phyloP scores from a whole-genome alignment of 2,797 vertebrate species.

The Amblyraja radiata region DNA sequence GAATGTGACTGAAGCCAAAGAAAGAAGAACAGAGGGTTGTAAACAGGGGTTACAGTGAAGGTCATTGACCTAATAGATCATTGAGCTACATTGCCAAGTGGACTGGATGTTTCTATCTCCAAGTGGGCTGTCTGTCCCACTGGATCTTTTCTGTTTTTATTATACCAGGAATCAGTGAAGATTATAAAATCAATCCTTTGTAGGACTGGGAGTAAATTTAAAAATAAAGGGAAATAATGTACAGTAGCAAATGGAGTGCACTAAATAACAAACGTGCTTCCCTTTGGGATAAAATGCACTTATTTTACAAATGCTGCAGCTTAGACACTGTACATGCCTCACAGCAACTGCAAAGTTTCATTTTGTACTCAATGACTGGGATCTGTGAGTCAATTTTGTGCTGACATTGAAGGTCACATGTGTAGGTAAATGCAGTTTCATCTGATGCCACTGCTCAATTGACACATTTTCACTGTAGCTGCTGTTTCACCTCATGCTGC shows the following conservation, averaged over 20 bases:
- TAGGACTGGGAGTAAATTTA: neutral
- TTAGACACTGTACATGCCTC: neutral
- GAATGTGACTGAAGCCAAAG: neutral
- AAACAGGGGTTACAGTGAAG: too few relatives aligned
- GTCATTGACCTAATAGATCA: too few relatives aligned
- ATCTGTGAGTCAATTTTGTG: neutral
- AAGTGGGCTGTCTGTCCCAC: too few relatives aligned
- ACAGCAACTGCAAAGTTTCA: neutral
- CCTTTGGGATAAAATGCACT: slow-evolving; percentile 5
- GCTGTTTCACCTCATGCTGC: neutral
- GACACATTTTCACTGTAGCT: neutral
- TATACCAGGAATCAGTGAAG: neutral
- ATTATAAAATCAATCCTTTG: neutral
- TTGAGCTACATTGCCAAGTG: too few relatives aligned
- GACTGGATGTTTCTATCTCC: too few relatives aligned
- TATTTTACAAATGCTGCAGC: neutral
- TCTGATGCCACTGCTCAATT: neutral
- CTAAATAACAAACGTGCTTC: neutral
- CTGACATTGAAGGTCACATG: neutral
- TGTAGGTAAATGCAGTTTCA: neutral
- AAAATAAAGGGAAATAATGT: neutral
- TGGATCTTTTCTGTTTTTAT: too few relatives aligned
- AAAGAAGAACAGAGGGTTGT: neutral
- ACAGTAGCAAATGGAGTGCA: neutral
- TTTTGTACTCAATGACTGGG: neutral